Evolutionary conservation across 2,797 vertebrate genomes (phyloP).

Genomic region (Thaleichthys pacificus): DNA sequence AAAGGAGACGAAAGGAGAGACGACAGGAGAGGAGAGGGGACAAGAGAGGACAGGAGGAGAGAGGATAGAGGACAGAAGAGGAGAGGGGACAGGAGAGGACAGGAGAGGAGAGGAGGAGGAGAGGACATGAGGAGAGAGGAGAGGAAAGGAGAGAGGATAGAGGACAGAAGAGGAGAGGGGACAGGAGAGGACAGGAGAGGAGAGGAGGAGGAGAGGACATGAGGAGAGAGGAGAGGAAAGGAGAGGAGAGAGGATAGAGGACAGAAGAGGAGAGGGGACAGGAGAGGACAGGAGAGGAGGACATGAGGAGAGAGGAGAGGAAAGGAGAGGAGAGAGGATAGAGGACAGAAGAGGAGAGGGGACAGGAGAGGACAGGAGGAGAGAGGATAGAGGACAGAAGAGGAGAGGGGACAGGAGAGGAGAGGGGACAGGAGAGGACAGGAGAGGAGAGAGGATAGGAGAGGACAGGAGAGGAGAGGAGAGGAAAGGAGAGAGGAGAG

Average conservation of each 20-base stretch:
- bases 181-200: neutral
- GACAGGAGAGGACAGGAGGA: too few relatives aligned
- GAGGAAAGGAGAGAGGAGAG: neutral
- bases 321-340: neutral
- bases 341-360: conserved; percentile 14
- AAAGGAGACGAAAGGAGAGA: neutral
- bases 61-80: neutral
- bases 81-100: neutral
- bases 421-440: neutral
- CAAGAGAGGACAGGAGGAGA: neutral
- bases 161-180: neutral
- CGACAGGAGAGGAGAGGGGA: neutral
- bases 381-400: neutral
- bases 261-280: neutral
- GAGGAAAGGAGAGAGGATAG: neutral
- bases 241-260: neutral
- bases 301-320: conserved; percentile 2
- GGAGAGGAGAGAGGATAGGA: neutral
- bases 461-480: neutral
- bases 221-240: conserved; percentile 3
- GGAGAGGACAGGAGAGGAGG: too few relatives aligned
- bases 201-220: too few relatives aligned
- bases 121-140: neutral
- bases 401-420: neutral
- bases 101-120: too few relatives aligned